Evolutionary conservation across 2,888 invertebrate species (phyloP), one percentile per base, ranked within the genome.

Genomic region (Acanthosepion esculentum): DNA sequence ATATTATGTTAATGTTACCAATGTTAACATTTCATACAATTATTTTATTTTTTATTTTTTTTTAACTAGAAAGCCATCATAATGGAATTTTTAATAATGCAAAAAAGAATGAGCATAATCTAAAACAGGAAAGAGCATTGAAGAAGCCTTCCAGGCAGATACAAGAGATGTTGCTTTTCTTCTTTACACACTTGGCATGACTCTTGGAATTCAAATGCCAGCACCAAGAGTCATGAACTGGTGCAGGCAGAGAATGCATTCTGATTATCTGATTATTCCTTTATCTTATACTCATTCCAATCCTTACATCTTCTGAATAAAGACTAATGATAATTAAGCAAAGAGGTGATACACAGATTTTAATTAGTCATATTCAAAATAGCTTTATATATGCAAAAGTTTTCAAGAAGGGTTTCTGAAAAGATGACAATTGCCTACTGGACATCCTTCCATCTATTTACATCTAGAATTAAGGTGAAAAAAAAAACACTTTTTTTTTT

Each of bases 251-350:
- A 33, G 2, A n/a, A 78, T 33, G 3, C 78, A 78, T 78, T 78
- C n/a, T 15, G 78, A 78, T 78, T 78, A n/a, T 78, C 78, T 33
- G 78, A n/a, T n/a, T 10, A 78, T 78, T 78, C n/a, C n/a, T 78
- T n/a, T n/a, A 78, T 78, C 78, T 78, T 78, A 78, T n/a, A 78
- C n/a, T 78, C 78, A n/a, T 78, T 78, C 78, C 78, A 78, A 78
- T 78, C n/a, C n/a, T 15, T 15, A 33, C 12, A 78, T 78, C 78
- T 78, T n/a, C 78, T 78, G n/a, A 78, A 78, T 78, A 78, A 78
- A 78, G n/a, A n/a, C 78, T 78, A 78, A 78, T 78, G 78, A 78
- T 78, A 78, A 78, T 78, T n/a, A 78, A 78, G 78, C 78, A 78
- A 78, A 15, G 78, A 78, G 10, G 5, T 78, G 18, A 78, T 29